These are phyloP conservation scores for Leucopsar rothschildi DNA, from an alignment of 2,113 vertebrate genomes.

Conservation along the genomic window DNA sequence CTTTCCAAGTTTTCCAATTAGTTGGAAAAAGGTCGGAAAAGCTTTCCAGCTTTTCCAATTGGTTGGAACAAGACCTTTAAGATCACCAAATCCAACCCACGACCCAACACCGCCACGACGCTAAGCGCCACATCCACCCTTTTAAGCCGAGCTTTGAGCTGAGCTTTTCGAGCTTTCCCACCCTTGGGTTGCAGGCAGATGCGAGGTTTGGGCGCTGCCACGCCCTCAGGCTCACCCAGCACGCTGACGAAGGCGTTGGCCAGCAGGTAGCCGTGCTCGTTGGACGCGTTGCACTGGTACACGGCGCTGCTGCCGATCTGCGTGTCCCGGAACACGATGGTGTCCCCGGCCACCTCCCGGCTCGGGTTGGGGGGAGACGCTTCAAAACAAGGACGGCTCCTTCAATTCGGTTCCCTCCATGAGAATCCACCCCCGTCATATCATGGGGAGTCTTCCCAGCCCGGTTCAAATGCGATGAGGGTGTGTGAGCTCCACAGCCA, in stretches of 20 bases:
- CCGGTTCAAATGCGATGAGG: fast-evolving
- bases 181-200: fast-evolving
- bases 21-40: neutral
- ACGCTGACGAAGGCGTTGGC: constrained; percentile 94
- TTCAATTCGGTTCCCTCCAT: fast-evolving
- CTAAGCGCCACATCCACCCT: fast-evolving
- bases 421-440: fast-evolving
- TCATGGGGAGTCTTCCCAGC: fast-evolving
- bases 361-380: constrained; percentile 77
- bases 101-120: neutral
- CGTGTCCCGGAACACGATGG: constrained; percentile 90
- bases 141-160: neutral
- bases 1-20: too few species aligned
- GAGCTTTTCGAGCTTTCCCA: neutral
- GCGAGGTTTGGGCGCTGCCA: fast-evolving
- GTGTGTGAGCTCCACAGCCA: fast-evolving
- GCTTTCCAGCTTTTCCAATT: too few species aligned
- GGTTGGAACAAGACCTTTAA: too few species aligned
- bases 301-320: constrained; percentile 91
- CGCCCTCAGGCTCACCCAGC: constrained; percentile 75
- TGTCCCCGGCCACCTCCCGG: constrained; percentile 84
- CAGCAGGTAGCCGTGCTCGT: constrained; percentile 91
- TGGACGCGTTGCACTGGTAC: constrained; percentile 97
- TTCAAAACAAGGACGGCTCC: neutral
- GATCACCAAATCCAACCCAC: fast-evolving